Evolutionary conservation across 2,888 invertebrate genomes (phyloP), one percentile per base, ranked within the genome.

Genomic region (Spilosoma lubricipeda): DNA sequence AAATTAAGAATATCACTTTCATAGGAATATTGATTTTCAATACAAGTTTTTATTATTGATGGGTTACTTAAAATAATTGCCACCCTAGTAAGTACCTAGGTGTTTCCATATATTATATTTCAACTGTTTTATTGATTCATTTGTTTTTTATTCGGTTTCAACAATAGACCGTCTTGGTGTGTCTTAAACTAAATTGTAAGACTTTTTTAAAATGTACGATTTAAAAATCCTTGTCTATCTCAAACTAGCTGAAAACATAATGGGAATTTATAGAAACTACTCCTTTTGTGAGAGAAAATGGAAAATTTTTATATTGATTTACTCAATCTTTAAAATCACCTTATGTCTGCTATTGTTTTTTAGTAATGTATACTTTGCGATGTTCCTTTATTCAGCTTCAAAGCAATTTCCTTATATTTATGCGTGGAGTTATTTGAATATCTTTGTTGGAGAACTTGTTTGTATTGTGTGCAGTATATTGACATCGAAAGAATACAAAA

Each of bases 241-340:
- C 11, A 30, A 65, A 71, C n/a, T 8, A 45, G 30, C 15, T 15
- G 71, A 71, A 65, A 71, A 36, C n/a, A 9, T 71, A 5, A n/a
- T 71, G 27, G 64, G 64, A 27, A 42, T 71, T 23, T 48, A 48
- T 36, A 71, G 65, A 52, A 71, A 42, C 45, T 70, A 56, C 1
- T 13, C 30, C 23, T 70, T 42, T 30, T 23, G 36, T 39, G 39
- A 18, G 20, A 70, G 30, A 63, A 63, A 3, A 30, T 27, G 42
- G 23, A 27, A 42, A 64, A 1, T 8, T 9, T 13, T 63, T 30
- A 27, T 70, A 63, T 1, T 42, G 13, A 0, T 64, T 63, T 27
- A 63, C 20, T 15, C 63, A 13, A n/a, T 70, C 30, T 18, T 70
- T 18, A 42, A 63, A 63, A 42, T 63, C 20, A 13, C 63, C 30